These are phyloP conservation scores for Danaus plexippus DNA, from an alignment of 1,140 invertebrate genomes.

Conservation along the genomic window DNA sequence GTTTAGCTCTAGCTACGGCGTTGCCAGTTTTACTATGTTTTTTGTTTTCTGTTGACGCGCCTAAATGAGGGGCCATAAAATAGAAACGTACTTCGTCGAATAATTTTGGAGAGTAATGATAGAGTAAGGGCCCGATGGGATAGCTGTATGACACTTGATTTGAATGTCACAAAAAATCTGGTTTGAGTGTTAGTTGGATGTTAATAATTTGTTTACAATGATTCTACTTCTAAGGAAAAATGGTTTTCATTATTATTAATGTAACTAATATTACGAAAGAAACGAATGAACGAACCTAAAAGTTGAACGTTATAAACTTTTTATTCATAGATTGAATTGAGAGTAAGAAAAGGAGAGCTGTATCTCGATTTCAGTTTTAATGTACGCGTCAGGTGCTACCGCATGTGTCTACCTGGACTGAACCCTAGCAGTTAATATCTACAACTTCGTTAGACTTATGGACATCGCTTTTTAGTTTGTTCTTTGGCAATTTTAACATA, in stretches of 20 bases:
- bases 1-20: slow-evolving; percentile 43
- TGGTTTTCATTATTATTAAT: too few species aligned
- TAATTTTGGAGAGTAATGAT: slow-evolving; percentile 33
- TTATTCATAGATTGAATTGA: too few species aligned
- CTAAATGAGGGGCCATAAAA: slow-evolving; percentile 62
- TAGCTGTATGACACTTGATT: neutral
- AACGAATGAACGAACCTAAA: too few species aligned
- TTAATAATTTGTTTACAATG: too few species aligned
- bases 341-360: slow-evolving; percentile 6
- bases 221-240: too few species aligned
- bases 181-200: too few species aligned
- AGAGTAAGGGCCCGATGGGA: slow-evolving; percentile 21
- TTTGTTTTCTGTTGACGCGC: slow-evolving; percentile 64
- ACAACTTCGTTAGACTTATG: slow-evolving; percentile 14
- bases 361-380: slow-evolving; percentile 22
- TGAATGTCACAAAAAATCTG: neutral
- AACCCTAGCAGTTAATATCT: slow-evolving; percentile 28
- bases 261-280: too few species aligned
- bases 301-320: too few species aligned
- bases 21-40: slow-evolving; percentile 57
- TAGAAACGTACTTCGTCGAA: slow-evolving; percentile 49
- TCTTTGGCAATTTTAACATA: neutral
- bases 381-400: slow-evolving; percentile 51
- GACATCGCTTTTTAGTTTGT: slow-evolving; percentile 4
- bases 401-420: slow-evolving; percentile 39